phyloP scores from a whole-genome alignment of 2,888 invertebrate genomes.

The Litoditis marina region DNA sequence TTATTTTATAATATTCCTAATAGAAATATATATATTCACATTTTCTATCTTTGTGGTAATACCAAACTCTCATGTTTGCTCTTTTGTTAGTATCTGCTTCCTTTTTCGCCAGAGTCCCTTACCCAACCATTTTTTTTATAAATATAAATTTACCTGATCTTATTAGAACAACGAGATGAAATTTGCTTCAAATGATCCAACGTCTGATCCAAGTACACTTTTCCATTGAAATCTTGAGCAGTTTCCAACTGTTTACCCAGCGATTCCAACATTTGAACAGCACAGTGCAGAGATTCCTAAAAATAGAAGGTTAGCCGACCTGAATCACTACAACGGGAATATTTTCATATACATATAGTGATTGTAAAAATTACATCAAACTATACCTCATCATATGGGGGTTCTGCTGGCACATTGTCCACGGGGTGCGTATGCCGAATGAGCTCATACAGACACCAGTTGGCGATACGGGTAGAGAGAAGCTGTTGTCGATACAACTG shows the following conservation, averaged over 20 bases:
- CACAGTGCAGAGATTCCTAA: slow-evolving; percentile 37
- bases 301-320: neutral
- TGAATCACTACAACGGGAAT: neutral
- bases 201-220: slow-evolving; percentile 26
- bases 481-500: slow-evolving; percentile 41
- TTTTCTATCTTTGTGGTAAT: no score
- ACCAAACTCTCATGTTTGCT: no score
- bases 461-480: slow-evolving; percentile 39
- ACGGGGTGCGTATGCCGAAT: slow-evolving; percentile 17
- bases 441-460: slow-evolving; percentile 36
- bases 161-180: slow-evolving; percentile 24
- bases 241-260: slow-evolving; percentile 9
- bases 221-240: slow-evolving; percentile 2
- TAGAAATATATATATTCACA: no score
- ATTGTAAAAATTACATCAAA: no score
- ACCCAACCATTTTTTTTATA: no score
- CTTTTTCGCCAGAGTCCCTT: no score
- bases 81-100: no score
- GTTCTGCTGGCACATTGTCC: slow-evolving; percentile 6
- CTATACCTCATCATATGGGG: slow-evolving; percentile 18
- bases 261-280: slow-evolving; percentile 19
- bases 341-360: neutral
- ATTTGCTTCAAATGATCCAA: slow-evolving; percentile 21
- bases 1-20: no score
- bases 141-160: slow-evolving; percentile 26